phyloP scores from a whole-genome alignment of 2,888 invertebrate genomes.

The Perizoma flavofasciatum region DNA sequence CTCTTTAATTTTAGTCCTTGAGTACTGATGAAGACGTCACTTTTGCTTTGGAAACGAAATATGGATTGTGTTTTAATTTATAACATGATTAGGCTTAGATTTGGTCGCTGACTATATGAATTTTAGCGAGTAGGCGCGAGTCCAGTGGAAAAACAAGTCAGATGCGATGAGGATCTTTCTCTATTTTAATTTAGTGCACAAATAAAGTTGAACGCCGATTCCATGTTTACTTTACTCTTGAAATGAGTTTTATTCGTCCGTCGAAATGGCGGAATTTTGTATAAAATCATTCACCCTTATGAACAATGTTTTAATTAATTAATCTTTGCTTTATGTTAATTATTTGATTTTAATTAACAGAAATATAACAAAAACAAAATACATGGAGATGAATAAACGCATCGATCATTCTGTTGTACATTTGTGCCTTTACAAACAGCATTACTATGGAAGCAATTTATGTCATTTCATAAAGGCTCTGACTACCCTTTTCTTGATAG shows the following conservation, averaged over 20 bases:
- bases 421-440: too few species aligned
- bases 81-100: too few species aligned
- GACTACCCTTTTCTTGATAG: too few species aligned
- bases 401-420: too few species aligned
- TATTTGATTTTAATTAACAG: conserved; percentile 44
- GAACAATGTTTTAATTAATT: conserved; percentile 49
- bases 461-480: too few species aligned
- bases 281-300: conserved; percentile 41
- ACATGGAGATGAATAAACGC: too few species aligned
- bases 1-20: too few species aligned
- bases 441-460: too few species aligned
- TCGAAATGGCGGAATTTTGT: conserved; percentile 36
- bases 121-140: background rate
- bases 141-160: conserved; percentile 13
- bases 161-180: conserved; percentile 10
- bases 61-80: too few species aligned
- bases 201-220: conserved; percentile 36
- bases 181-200: conserved; percentile 36
- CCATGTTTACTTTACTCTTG: conserved; percentile 39
- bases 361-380: conserved; percentile 5
- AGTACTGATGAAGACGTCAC: too few species aligned
- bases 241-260: conserved; percentile 38
- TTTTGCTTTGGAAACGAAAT: too few species aligned
- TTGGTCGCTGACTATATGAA: too few species aligned
- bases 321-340: conserved; percentile 39